Percentiles rank a stretch among this genome's conserved stretches.
Evolutionary conservation across 92 coral and sea anemone species (phyloP).

Genomic region (Parazoanthus swiftii): DNA sequence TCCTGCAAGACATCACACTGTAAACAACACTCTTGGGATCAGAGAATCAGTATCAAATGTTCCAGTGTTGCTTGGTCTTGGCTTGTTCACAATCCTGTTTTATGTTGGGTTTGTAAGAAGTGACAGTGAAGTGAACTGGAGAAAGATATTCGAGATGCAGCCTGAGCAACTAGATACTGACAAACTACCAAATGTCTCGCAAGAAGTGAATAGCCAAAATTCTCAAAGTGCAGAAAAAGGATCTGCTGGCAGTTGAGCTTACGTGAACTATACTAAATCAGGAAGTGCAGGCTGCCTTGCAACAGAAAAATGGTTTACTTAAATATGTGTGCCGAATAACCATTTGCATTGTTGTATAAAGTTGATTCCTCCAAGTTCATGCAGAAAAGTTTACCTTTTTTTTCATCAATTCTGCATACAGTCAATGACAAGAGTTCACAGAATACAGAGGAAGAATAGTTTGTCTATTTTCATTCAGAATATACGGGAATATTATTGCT

Average conservation of each 20-base stretch:
- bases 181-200: neutral
- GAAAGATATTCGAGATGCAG: slow-evolving; percentile 46
- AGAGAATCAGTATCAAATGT: slow-evolving; percentile 50
- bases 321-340: too few species aligned
- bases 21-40: slow-evolving; percentile 60
- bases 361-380: too few species aligned
- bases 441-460: too few species aligned
- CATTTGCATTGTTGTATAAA: too few species aligned
- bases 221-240: neutral
- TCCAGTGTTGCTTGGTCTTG: slow-evolving; percentile 60
- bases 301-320: too few species aligned
- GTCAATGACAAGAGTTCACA: too few species aligned
- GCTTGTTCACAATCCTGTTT: slow-evolving; percentile 55
- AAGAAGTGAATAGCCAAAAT: neutral
- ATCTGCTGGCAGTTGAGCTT: neutral
- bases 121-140: slow-evolving; percentile 50
- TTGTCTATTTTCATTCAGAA: too few species aligned
- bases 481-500: too few species aligned
- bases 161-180: slow-evolving; percentile 50
- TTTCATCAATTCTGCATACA: too few species aligned
- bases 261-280: neutral
- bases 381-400: too few species aligned
- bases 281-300: neutral
- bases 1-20: slow-evolving; percentile 72
- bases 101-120: slow-evolving; percentile 65